Evolutionary conservation across 2,113 vertebrate genomes (phyloP).

Genomic region (Hucho hucho): DNA sequence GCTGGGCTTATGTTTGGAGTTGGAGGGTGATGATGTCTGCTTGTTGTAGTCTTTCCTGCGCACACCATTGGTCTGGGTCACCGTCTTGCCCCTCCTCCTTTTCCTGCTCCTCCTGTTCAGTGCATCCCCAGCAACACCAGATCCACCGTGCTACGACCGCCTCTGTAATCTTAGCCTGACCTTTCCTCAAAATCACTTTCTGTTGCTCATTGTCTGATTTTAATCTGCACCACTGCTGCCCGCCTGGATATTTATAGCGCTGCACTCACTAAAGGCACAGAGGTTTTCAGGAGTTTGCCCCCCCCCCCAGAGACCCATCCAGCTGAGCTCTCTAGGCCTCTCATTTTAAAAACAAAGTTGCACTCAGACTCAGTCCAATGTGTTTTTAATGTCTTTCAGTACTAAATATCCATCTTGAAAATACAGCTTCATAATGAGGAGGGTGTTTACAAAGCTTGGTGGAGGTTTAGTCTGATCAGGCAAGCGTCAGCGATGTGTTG

Average conservation of each 20-base stretch:
- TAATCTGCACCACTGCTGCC: conserved; percentile 39
- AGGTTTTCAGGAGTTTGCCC: background rate
- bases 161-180: conserved; percentile 41
- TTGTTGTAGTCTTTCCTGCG: background rate
- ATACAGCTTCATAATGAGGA: background rate
- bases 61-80: background rate
- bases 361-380: background rate
- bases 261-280: conserved; percentile 19
- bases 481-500: too few relatives aligned
- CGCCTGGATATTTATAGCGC: conserved; percentile 47
- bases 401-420: background rate
- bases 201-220: conserved; percentile 48
- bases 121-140: background rate
- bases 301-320: conserved; percentile 10
- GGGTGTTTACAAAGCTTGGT: background rate
- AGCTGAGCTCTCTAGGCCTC: background rate
- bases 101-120: background rate
- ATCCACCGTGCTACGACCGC: background rate
- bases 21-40: background rate
- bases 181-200: conserved; percentile 50
- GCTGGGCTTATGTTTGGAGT: background rate
- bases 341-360: background rate
- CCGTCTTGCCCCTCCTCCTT: background rate
- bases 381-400: background rate
- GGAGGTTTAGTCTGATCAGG: too few relatives aligned